Evolutionary conservation across 2,113 vertebrate genomes (phyloP), one percentile per base, ranked within the genome.

Genomic region (Oxyura jamaicensis): DNA sequence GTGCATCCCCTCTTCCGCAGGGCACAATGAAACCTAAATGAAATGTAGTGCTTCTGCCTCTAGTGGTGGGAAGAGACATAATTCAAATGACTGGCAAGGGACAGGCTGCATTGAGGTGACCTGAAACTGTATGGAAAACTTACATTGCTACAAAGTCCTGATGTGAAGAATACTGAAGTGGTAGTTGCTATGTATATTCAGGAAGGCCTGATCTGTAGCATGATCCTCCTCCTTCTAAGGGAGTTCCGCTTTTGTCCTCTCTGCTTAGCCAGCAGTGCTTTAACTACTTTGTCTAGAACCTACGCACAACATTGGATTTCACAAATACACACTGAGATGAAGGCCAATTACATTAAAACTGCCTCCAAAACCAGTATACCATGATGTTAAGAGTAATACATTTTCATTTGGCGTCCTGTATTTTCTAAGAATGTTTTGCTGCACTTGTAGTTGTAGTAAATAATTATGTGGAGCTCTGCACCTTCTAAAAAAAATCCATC

Each of bases 281-380:
- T 56, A 10, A 6, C 35, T 72, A 35, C 11, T 17, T 29, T 86
- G n/a, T 91, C 13, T 66, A 90, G 50, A 76, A 33, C 14, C 3
- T 13, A 35, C 28, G 18, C 25, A n/a, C 17, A 74, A 10, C 17
- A 18, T 31, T 76, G 42, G 6, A 65, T 85, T 87, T 89, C 77
- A 81, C 25, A 66, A 58, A 48, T 28, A 52, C 4, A 26, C 3
- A 22, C 10, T 58, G 21, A 79, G 21, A n/a, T 42, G 31, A 89
- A 91, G 16, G 21, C 21, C 14, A 33, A 26, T 87, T 66, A 58
- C 78, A 48, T 10, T 85, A 41, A 85, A 79, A 60, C 36, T 44
- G 2, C 5, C n/a, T 35, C 25, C 23, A 10, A 76, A n/a, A 53
- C 21, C 50, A 73, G 63, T 0, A 0, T 63, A 29, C 14, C 60